Evolutionary conservation across 2,113 vertebrate species (phyloP).

Genomic region (Hippoglossus stenolepis): DNA sequence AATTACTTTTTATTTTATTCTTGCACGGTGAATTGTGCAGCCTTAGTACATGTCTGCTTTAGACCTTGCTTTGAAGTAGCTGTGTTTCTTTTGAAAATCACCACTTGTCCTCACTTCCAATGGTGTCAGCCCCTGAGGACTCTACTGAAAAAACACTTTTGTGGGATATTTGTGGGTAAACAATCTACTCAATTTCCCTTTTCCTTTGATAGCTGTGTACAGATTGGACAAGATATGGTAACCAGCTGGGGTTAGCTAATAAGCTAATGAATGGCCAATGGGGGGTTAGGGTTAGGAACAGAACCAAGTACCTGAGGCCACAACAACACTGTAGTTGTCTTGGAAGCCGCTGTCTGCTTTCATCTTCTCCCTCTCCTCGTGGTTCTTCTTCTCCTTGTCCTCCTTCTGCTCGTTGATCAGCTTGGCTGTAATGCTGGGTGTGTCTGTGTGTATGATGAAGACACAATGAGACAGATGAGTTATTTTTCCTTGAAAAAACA

Average conservation of each 20-base stretch:
- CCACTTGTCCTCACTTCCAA: not conserved
- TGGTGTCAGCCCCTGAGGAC: not conserved
- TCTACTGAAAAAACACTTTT: no score
- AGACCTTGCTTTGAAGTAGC: not conserved
- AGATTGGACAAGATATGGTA: not conserved
- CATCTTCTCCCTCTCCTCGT: constrained; percentile 99
- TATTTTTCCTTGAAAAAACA: not conserved
- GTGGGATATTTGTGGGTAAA: not conserved
- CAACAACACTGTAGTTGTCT: constrained; percentile 98
- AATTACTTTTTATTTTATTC: not conserved
- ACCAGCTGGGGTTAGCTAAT: not conserved
- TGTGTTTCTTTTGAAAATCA: not conserved
- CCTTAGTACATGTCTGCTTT: not conserved
- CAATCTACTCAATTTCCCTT: not conserved
- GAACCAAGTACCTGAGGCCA: constrained; percentile 90
- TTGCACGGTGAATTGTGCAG: not conserved
- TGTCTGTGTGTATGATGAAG: constrained; percentile 83
- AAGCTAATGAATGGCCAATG: not conserved
- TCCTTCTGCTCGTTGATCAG: constrained; percentile 98
- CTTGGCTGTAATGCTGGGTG: constrained; percentile 98
- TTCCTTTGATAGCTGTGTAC: not conserved
- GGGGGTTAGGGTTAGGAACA: no score
- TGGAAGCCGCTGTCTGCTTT: constrained; percentile 98
- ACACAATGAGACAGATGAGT: not conserved
- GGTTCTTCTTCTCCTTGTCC: constrained; percentile 99